Evolutionary conservation across 2,888 invertebrate genomes (phyloP), one percentile per base, ranked within the genome.

Genomic region (Melinaea menophilus): DNA sequence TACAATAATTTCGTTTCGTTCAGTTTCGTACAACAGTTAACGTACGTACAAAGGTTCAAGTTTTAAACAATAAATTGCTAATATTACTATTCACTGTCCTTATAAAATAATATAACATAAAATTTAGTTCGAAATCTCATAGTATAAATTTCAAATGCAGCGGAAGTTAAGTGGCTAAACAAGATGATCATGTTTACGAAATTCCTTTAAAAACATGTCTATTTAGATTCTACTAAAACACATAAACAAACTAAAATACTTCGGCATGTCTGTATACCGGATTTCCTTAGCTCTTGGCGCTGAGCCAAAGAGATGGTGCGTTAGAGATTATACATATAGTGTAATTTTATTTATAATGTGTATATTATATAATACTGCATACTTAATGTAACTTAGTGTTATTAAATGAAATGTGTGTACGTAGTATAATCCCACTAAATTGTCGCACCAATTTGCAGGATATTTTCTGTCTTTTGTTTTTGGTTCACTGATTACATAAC

Each of bases 271-370:
- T 31, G 9, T 51, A 31, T 31, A 51, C 51, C 51, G 51, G 51
- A 51, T 51, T 51, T 51, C 51, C 51, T 51, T 51, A 51, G 51
- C 51, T 51, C 51, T 51, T 51, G 51, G 51, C 51, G 51, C 31
- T 31, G 51, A 11, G 22, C 51, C 51, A 51, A 51, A 31, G 31
- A 51, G 51, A 51, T 41, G 41, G 11, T 51, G 51, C 51, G 51
- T 51, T 51, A 51, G 31, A 51, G 9, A 51, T 51, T 9, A 51
- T 51, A 51, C 51, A 31, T 11, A 46, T 5, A 51, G 31, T 31
- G 51, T 51, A 31, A 51, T 51, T 51, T 51, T 31, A 31, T 51
- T 9, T 31, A 31, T 31, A 51, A 31, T 31, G 31, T 31, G 22
- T 51, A 51, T 51, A 51, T 13, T 48, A 51, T 7, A 9, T 41